These are phyloP conservation scores for Halictus rubicundus DNA, from an alignment of 1,140 invertebrate genomes.

Conservation along the genomic window DNA sequence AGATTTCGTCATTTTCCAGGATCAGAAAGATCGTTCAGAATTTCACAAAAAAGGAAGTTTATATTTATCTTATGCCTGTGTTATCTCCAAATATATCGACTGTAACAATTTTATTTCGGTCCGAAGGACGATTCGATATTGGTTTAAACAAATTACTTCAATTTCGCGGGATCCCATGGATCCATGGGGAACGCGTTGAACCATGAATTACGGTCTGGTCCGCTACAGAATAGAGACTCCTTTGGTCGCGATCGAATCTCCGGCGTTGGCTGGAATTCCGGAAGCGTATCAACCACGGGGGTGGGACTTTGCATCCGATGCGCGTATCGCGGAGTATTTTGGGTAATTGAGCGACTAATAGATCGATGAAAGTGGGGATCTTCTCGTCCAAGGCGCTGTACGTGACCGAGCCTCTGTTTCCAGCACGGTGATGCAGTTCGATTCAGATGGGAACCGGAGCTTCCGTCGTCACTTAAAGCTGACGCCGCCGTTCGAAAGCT, in stretches of 20 bases:
- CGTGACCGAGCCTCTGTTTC: constrained; percentile 47
- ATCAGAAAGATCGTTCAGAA: no score
- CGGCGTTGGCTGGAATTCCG: not conserved
- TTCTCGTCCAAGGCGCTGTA: constrained; percentile 45
- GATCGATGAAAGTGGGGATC: constrained; percentile 57
- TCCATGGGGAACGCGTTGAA: not conserved
- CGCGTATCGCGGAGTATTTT: constrained; percentile 44
- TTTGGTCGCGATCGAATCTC: not conserved
- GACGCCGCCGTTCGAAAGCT: constrained; percentile 9
- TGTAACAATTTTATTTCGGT: no score
- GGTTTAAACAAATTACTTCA: no score
- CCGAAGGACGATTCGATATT: no score
- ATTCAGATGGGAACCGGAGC: constrained; percentile 54
- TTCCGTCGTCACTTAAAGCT: constrained; percentile 52
- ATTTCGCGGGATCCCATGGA: no score
- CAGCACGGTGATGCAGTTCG: constrained; percentile 16
- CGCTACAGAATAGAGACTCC: not conserved
- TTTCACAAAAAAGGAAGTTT: no score
- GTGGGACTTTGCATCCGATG: constrained; percentile 17
- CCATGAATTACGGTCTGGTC: not conserved
- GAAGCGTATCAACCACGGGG: constrained; percentile 17
- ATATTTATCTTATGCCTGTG: no score
- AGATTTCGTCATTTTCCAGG: no score
- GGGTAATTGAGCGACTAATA: constrained; percentile 60
- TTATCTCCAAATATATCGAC: no score